phyloP scores from a whole-genome alignment of 2,113 vertebrate genomes.

The Grus americana region DNA sequence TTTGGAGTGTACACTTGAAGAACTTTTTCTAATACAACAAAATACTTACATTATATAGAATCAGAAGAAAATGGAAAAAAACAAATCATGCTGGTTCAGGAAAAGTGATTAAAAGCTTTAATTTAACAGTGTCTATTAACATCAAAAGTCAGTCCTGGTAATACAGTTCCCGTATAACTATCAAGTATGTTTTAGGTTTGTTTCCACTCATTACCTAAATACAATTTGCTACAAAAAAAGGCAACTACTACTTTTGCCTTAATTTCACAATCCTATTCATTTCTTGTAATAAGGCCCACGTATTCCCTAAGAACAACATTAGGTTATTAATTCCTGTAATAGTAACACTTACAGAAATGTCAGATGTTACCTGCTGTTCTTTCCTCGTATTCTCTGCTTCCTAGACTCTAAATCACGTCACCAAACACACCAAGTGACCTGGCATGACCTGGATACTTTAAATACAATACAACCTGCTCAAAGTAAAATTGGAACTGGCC shows the following conservation, averaged over 20 bases:
- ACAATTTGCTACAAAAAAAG: conserved; percentile 65
- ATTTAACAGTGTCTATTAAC: conserved; percentile 17
- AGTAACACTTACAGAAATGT: neutral
- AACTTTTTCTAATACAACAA: neutral
- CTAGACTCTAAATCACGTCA: neutral
- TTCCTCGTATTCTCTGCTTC: neutral
- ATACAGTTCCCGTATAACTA: conserved; percentile 43
- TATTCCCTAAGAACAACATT: neutral
- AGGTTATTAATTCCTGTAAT: conserved; percentile 59
- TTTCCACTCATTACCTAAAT: conserved; percentile 75
- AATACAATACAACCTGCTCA: neutral
- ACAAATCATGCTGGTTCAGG: neutral
- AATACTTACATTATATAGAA: neutral
- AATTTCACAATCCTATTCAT: conserved; percentile 72
- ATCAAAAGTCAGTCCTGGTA: conserved; percentile 52
- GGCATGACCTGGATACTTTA: neutral
- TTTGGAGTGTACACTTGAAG: fast-evolving
- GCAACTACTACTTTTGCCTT: conserved; percentile 72
- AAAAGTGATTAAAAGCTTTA: conserved; percentile 28
- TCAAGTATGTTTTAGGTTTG: conserved; percentile 46
- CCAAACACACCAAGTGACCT: neutral
- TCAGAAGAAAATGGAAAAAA: neutral
- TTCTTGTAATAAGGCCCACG: conserved; percentile 60
- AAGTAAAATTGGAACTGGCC: neutral
- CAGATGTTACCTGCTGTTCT: neutral